These are phyloP conservation scores for Suncus etruscus DNA, from an alignment of 2,113 vertebrate genomes.

Conservation along the genomic window DNA sequence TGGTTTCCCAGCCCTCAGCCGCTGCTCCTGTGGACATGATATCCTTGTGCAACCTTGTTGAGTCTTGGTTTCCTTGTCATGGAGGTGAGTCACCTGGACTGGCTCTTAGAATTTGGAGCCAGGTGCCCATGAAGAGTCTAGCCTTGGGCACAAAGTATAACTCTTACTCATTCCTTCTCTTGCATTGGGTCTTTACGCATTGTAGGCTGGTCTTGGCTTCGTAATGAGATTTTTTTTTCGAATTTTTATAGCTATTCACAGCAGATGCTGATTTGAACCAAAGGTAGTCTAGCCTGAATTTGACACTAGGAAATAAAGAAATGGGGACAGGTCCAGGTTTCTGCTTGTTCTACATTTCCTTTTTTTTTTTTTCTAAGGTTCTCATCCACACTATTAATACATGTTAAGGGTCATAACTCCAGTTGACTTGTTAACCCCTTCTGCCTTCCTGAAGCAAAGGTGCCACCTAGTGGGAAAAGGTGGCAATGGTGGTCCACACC, in stretches of 20 bases:
- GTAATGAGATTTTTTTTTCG: neutral
- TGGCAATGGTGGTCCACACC: neutral
- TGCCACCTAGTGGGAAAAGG: constrained; percentile 69
- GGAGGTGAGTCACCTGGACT: neutral
- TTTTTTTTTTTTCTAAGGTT: neutral
- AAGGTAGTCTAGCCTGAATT: neutral
- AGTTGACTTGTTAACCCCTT: neutral
- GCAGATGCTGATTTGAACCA: constrained; percentile 4
- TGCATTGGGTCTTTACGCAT: neutral
- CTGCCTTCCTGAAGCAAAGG: constrained; percentile 58
- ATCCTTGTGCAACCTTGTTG: neutral
- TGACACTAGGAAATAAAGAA: neutral
- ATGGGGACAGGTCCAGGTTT: neutral
- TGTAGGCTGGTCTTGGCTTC: constrained; percentile 1
- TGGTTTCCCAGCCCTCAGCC: neutral
- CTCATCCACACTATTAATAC: neutral
- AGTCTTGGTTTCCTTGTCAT: neutral
- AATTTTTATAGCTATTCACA: neutral
- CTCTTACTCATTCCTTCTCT: neutral
- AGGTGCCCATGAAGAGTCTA: accelerated
- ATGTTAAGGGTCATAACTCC: constrained; percentile 26
- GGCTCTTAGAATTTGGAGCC: neutral
- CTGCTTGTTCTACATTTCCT: neutral
- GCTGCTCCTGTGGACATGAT: neutral
- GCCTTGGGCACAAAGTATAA: neutral